Conservation (phyloP, 1,140 invertebrate genomes). For the Vanessa tameamea region DNA sequence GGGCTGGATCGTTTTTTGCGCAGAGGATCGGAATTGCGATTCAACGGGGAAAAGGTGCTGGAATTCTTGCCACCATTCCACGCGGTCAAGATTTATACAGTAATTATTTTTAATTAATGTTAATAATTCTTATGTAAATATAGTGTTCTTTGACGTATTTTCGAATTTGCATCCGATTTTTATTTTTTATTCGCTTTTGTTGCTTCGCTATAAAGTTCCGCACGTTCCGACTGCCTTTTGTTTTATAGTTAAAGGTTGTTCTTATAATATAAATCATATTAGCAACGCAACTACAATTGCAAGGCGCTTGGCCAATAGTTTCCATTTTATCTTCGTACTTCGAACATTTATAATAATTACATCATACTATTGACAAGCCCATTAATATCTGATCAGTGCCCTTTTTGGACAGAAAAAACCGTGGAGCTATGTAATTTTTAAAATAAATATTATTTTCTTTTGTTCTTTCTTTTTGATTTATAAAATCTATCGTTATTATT, state of each 20-base stretch:
- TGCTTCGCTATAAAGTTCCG: too few relatives aligned
- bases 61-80: too few relatives aligned
- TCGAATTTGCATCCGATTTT: too few relatives aligned
- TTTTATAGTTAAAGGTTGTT: neutral
- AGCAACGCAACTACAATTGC: constrained; percentile 62
- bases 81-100: too few relatives aligned
- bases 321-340: constrained; percentile 63
- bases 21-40: too few relatives aligned
- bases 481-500: neutral
- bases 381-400: constrained; percentile 64
- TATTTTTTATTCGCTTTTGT: too few relatives aligned
- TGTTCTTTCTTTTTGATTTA: neutral
- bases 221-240: too few relatives aligned
- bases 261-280: constrained; percentile 38
- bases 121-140: too few relatives aligned
- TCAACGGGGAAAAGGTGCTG: too few relatives aligned
- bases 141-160: too few relatives aligned
- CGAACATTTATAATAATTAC: constrained; percentile 76
- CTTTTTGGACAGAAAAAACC: constrained; percentile 14
- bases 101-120: too few relatives aligned
- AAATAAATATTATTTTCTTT: neutral
- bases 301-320: constrained; percentile 58
- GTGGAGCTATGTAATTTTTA: neutral
- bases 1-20: too few relatives aligned
- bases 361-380: constrained; percentile 69